Evolutionary conservation across 2,888 invertebrate genomes (phyloP).

Genomic region (Flexamia atlantica): DNA sequence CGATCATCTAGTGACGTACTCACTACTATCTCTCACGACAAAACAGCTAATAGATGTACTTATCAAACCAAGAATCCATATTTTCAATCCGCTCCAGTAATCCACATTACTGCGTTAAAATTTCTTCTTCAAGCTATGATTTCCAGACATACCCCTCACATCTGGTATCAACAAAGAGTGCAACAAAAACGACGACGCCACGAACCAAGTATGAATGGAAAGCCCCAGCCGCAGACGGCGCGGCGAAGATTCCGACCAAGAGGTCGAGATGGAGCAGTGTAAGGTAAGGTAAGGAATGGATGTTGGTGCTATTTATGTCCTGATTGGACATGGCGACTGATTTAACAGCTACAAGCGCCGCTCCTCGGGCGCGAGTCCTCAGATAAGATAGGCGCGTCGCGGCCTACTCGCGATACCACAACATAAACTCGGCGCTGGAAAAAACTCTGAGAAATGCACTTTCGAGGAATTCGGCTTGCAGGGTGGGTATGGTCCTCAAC

Average conservation of each 20-base stretch:
- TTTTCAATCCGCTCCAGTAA: no score
- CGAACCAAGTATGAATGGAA: constrained; percentile 33
- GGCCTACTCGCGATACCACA: constrained; percentile 47
- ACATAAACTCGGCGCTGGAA: neutral
- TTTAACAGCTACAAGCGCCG: constrained; percentile 51
- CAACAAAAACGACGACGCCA: no score
- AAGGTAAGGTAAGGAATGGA: constrained; percentile 27
- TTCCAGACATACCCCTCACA: no score
- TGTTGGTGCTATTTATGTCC: constrained; percentile 43
- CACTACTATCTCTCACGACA: no score
- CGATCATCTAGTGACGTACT: no score
- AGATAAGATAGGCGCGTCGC: constrained; percentile 54
- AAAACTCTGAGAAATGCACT: constrained; percentile 20
- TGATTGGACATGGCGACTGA: constrained; percentile 50
- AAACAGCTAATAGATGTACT: no score
- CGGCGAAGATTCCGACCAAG: constrained; percentile 36
- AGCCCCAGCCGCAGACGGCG: constrained; percentile 36
- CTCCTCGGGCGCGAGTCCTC: constrained; percentile 42
- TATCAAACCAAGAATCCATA: no score
- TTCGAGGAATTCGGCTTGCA: neutral
- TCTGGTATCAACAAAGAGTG: no score
- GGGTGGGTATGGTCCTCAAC: neutral
- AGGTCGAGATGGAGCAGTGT: constrained; percentile 57
- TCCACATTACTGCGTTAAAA: no score
- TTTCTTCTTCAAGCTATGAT: no score